Evolutionary conservation across 2,888 invertebrate species (phyloP).

Genomic region (Ectemnius cavifrons): DNA sequence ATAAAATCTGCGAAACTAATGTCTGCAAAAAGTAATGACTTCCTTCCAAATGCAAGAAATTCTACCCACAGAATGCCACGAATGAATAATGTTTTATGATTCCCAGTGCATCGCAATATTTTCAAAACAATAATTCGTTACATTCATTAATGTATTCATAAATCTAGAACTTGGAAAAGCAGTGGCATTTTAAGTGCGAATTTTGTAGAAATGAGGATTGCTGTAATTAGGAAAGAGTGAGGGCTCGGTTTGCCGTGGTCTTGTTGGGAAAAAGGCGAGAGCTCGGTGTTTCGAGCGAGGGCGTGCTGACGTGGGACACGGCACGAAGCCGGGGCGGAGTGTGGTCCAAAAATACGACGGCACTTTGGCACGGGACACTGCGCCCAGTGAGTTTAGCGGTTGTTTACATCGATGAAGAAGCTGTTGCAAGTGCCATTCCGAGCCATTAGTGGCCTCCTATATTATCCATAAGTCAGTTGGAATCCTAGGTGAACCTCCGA

Average conservation of each 20-base stretch:
- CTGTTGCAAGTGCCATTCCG: slow-evolving; percentile 65
- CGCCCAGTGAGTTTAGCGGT: slow-evolving; percentile 66
- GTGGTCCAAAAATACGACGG: slow-evolving; percentile 72
- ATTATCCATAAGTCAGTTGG: slow-evolving; percentile 38
- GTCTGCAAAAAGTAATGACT: too few species aligned
- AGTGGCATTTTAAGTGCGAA: background rate
- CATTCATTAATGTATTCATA: too few species aligned
- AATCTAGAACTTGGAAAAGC: too few species aligned
- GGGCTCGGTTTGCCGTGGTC: slow-evolving; percentile 40
- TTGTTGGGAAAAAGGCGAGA: slow-evolving; percentile 46
- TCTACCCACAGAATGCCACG: too few species aligned
- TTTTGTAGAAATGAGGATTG: background rate
- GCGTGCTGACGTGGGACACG: slow-evolving; percentile 66
- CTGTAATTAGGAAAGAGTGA: slow-evolving; percentile 12
- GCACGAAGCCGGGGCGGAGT: slow-evolving; percentile 66
- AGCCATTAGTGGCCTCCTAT: slow-evolving; percentile 65
- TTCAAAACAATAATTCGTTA: too few species aligned
- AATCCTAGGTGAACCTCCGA: slow-evolving; percentile 19
- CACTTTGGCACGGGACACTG: slow-evolving; percentile 68
- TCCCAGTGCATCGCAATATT: too few species aligned
- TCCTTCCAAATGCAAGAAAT: too few species aligned
- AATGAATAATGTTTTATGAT: too few species aligned
- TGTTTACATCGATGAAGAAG: slow-evolving; percentile 74
- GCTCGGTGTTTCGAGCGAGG: slow-evolving; percentile 56
- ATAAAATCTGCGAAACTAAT: too few species aligned